phyloP scores from a whole-genome alignment of 2,113 vertebrate species.

The Cygnus atratus region DNA sequence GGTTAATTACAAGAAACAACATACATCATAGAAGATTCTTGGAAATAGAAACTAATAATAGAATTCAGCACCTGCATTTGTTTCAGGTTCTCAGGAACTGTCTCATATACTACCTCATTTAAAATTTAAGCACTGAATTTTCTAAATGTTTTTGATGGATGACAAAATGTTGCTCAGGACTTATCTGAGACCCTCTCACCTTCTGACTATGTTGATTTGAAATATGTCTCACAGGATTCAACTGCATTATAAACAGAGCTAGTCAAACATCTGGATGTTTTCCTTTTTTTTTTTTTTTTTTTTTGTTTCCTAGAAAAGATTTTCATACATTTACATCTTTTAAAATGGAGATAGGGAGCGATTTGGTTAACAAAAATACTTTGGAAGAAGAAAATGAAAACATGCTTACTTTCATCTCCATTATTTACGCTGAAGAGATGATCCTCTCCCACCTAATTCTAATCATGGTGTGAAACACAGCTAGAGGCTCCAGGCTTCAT shows the following conservation, averaged over 20 bases:
- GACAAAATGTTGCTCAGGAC: not conserved
- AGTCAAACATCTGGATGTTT: not conserved
- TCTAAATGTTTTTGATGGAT: not conserved
- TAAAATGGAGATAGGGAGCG: not conserved
- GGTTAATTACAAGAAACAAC: not conserved
- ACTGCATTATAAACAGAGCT: not conserved
- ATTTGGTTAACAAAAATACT: not conserved
- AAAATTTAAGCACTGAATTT: not conserved
- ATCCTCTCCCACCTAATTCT: not conserved
- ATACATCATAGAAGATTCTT: not conserved
- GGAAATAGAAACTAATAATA: not conserved
- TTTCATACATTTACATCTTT: constrained; percentile 12
- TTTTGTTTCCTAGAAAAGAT: not conserved
- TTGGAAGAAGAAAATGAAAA: not conserved
- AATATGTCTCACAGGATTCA: not conserved
- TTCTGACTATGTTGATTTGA: not conserved
- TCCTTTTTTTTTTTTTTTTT: not conserved
- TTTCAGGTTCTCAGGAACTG: not conserved
- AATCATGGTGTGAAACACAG: not conserved
- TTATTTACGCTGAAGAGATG: not conserved
- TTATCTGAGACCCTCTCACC: not conserved
- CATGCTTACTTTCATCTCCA: not conserved
- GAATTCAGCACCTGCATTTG: not conserved
- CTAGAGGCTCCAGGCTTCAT: not conserved
- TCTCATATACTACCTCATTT: not conserved